Percentiles rank a stretch among this genome's conserved stretches.
phyloP scores from a whole-genome alignment of 2,888 invertebrate genomes.

The Papilio protenor region DNA sequence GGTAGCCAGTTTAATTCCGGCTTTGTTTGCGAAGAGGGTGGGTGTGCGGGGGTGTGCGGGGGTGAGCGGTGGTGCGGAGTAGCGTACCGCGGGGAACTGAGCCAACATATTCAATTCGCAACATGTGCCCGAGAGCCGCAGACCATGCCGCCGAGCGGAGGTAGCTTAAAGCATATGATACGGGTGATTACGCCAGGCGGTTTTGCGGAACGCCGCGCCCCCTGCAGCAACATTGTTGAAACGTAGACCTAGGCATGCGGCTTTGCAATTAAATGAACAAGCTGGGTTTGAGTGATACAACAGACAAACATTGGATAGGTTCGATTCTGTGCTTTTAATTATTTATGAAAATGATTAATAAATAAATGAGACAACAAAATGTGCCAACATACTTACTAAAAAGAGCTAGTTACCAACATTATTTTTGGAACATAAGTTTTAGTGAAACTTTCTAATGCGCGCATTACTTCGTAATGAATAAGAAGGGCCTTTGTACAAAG shows the following conservation, averaged over 20 bases:
- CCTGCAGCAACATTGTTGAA: conserved; percentile 25
- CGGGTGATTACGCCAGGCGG: conserved; percentile 33
- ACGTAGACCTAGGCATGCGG: conserved; percentile 12
- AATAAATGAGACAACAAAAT: no score
- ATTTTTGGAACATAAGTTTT: not conserved
- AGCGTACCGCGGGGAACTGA: conserved; percentile 28
- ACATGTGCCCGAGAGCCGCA: conserved; percentile 29
- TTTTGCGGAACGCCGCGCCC: conserved; percentile 28
- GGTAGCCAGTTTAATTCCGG: conserved; percentile 32
- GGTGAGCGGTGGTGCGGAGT: not conserved
- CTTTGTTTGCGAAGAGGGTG: conserved; percentile 26
- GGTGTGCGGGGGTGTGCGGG: not conserved
- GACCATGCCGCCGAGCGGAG: conserved; percentile 20
- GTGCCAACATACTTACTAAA: no score
- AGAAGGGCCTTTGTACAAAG: conserved; percentile 7
- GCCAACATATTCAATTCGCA: conserved; percentile 41
- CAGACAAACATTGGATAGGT: not conserved
- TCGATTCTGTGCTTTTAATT: not conserved
- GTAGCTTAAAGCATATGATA: conserved; percentile 38
- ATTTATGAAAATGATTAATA: not conserved
- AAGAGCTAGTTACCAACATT: not conserved
- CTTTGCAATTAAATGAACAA: conserved; percentile 31
- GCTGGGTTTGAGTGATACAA: not conserved
- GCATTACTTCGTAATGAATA: not conserved
- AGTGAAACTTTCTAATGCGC: not conserved